Base-by-base conservation (phyloP, 2,113 vertebrate species). In the Prionailurus bengalensis region DNA sequence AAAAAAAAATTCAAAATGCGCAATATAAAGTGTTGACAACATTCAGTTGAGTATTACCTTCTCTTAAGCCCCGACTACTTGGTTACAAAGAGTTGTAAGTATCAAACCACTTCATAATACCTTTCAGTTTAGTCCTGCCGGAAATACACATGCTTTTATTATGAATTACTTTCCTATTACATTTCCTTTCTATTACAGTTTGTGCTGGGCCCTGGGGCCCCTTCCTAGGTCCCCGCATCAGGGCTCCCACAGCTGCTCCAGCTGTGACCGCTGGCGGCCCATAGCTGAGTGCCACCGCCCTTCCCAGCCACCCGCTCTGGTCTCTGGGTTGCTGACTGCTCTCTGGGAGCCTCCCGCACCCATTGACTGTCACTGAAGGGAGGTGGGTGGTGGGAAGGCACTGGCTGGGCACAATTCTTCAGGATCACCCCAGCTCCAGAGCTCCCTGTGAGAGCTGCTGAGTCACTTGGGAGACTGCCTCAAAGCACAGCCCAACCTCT, bases 1-100 rank as follows among this genome's bases (percentile, higher is more conserved):
- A 36, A 36, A 36, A 36, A 36, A 36, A 36, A 36, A 36, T 88
- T 76, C n/a, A 73, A 88, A 94, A 53, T n/a, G 23, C 53, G 78
- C 66, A 91, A n/a, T 85, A 33, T 6, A 36, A 33, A 74, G 17
- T 16, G 51, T 63, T 68, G 66, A 73, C 29, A 66, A 61, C 39
- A 78, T 27, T 93, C 91, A n/a, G 1, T 5, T 78, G 79, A 39
- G 10, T 70, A 48, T 31, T 73, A 4, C 31, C 61, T 90, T 91
- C 76, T 89, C 83, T 33, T 51, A 89, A 92, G 45, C 73, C 25
- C 86, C 89, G 51, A 95, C 4, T 23, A 66, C 91, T 93, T 87
- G 16, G 23, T 68, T 85, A 53, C 36, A 76, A 97, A 92, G 21
- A 84, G 21, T 61, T n/a, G 9, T 63, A 63, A 63, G 13, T n/a